Evolutionary conservation across 2,113 vertebrate species (phyloP), one percentile per base, ranked within the genome.

Genomic region (Saimiri boliviensis): DNA sequence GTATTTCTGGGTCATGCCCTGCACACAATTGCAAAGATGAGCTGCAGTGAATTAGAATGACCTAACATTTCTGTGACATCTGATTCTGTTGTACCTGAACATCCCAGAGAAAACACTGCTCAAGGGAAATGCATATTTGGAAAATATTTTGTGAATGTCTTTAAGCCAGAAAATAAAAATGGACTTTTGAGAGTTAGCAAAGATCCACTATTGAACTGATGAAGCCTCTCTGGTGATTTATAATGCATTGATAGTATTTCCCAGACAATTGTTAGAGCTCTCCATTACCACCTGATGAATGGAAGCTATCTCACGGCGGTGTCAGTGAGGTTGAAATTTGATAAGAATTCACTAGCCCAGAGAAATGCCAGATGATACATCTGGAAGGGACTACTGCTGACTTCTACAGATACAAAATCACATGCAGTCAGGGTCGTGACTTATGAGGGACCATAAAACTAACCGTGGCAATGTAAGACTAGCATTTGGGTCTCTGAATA

Each of bases 381-480:
- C 70, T n/a, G 6, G 76, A 79, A 54, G 63, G 16, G 11, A n/a
- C 37, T 27, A 1, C 9, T 19, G 19, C 19, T 47, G 73, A 40
- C 40, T 63, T 87, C 66, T 19, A 40, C n/a, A 47, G 14, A 56
- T 9, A n/a, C 2, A 49, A 40, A 73, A 25, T 84, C 63, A 89
- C 40, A 4, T 35, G 63, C n/a, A 19, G 35, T 17, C 23, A 6
- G 49, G 12, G 42, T 37, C 1, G 11, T 2, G 23, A 90, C 54
- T 52, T 30, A 54, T 35, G n/a, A 14, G n/a, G 23, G 63, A 47
- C 7, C 32, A 60, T 13, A n/a, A 1, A 17, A 30, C 13, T 16
- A 27, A 23, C 3, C 0, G 6, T 1, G 63, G 70, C 23, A 52
- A 14, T 1, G 3, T 7, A 17, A 54, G 42, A 10, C 19, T 7